Evolutionary conservation across 1,140 invertebrate genomes (phyloP), one percentile per base, ranked within the genome.

Genomic region (Lepidurus couesii): DNA sequence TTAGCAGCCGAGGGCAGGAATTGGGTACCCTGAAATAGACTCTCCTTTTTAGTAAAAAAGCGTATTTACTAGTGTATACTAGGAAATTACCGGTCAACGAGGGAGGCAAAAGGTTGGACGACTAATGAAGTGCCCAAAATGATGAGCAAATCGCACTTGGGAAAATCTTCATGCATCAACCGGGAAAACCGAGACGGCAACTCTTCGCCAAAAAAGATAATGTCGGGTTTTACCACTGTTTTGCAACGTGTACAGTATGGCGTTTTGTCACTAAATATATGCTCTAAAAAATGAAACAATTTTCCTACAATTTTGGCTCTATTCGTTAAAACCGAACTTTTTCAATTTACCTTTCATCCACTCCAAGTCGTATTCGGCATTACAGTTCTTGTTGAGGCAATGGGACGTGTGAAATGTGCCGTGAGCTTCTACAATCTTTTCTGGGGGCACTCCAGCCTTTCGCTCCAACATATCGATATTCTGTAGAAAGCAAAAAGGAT

Each of bases 51-150:
- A 47, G 42, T 74, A 6, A n/a, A 21, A 21, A 11, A 44, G 1
- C 26, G 13, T 47, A 44, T 21, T 42, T 1, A 77, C n/a, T 7
- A 8, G 16, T 47, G 0, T 44, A 16, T 24, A 26, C 6, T 42
- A 73, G 42, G 10, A 44, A 78, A 86, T 86, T 85, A 94, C 92
- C 87, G 90, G 82, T 93, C 90, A 80, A 94, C 87, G 7, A 98
- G 87, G 16, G 93, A 94, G n/a, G 95, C 95, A 88, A 99, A 98
- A 1, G 97, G 97, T 80, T 97, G 94, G 0, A 99, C 96, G 81
- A 92, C 91, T 75, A 99, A 87, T 24, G 95, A 98, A 1, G 97
- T 98, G 9, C 97, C 97, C 90, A 98, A 92, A 7, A 98, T 92
- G 78, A 99, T 95, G 7, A 98, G 87, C 78, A 98, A 86, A 86